phyloP scores from a whole-genome alignment of 2,797 vertebrate species.

The Adrianichthys oophorus region DNA sequence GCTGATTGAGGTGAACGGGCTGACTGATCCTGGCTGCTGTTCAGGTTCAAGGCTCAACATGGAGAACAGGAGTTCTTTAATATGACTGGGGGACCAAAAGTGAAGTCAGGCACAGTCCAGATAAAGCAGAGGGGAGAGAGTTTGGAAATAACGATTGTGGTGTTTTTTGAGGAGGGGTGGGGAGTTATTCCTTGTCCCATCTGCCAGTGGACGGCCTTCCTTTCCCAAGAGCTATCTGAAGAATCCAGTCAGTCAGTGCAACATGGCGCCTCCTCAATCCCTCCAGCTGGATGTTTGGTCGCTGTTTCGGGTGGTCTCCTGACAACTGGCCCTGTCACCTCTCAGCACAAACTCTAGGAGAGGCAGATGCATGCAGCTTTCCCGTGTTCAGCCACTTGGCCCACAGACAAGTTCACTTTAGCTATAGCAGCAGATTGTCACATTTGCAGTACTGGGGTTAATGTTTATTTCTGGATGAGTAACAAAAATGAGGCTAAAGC shows the following conservation, averaged over 20 bases:
- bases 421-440: conserved; percentile 61
- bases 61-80: conserved; percentile 40
- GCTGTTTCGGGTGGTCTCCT: conserved; percentile 77
- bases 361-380: conserved; percentile 20
- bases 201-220: conserved; percentile 64
- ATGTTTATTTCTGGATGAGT: conserved; percentile 49
- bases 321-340: conserved; percentile 73
- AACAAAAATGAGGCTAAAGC: conserved; percentile 23
- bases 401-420: conserved; percentile 26
- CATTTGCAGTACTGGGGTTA: conserved; percentile 48
- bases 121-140: conserved; percentile 33
- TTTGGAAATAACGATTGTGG: conserved; percentile 33
- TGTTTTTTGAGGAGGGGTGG: conserved; percentile 29
- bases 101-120: conserved; percentile 32
- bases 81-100: conserved; percentile 26
- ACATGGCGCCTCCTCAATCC: conserved; percentile 72
- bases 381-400: conserved; percentile 39
- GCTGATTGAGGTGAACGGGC: conserved; percentile 35
- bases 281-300: conserved; percentile 79
- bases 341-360: conserved; percentile 42
- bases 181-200: conserved; percentile 62
- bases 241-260: conserved; percentile 77
- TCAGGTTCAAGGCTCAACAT: conserved; percentile 46
- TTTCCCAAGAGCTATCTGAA: conserved; percentile 76
- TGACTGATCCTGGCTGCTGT: conserved; percentile 45